A percentile compares a stretch with the other conserved stretches of the same genome.
Conservation (phyloP, 2,797 vertebrate genomes). For the Periparus ater region DNA sequence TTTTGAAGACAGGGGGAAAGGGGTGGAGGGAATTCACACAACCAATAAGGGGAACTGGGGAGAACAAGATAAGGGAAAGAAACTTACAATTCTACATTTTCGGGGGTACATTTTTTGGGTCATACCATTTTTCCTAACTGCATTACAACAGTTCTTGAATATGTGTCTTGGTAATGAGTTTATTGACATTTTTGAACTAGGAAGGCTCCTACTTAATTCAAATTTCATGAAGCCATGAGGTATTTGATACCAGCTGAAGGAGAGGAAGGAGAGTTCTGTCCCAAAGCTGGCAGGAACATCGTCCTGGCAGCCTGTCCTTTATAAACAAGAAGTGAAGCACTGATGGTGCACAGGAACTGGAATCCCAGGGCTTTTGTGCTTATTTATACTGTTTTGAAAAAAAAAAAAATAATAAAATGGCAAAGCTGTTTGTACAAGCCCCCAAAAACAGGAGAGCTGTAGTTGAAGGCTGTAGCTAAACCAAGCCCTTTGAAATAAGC, state of each 20-base stretch:
- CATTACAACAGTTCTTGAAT: background rate
- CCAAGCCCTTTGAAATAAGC: background rate
- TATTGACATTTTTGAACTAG: background rate
- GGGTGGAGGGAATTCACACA: too few species aligned
- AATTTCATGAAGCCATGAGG: background rate
- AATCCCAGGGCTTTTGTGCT: background rate
- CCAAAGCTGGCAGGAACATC: background rate
- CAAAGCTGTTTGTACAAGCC: background rate
- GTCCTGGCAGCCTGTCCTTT: background rate
- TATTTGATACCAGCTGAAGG: background rate
- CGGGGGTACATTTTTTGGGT: too few species aligned
- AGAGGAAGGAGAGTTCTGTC: background rate
- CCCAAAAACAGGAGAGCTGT: background rate
- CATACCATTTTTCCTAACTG: too few species aligned
- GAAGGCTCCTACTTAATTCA: background rate
- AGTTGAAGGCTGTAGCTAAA: background rate
- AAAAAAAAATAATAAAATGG: background rate
- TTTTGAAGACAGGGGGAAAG: too few species aligned
- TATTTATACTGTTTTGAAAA: background rate
- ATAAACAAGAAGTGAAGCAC: background rate
- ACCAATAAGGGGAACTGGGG: too few species aligned
- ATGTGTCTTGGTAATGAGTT: background rate
- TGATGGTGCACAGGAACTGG: background rate
- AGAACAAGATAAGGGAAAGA: too few species aligned
- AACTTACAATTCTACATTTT: too few species aligned